These are phyloP conservation scores for Chironomus tepperi DNA, from an alignment of 1,140 invertebrate genomes.

Conservation along the genomic window DNA sequence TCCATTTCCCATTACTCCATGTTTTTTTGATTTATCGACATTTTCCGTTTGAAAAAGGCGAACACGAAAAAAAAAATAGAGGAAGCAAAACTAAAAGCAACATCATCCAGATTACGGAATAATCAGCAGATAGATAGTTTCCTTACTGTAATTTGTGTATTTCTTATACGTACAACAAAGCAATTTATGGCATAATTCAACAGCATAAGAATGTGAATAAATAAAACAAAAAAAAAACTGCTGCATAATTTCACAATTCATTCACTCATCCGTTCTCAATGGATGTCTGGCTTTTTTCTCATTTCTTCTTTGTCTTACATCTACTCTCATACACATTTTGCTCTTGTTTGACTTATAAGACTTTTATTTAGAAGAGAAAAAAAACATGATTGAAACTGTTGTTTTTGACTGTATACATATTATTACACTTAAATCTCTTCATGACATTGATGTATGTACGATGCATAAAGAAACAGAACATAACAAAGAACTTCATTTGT, in stretches of 20 bases:
- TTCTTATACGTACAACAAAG: not conserved
- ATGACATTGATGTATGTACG: too few relatives aligned
- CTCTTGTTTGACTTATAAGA: not conserved
- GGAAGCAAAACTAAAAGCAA: too few relatives aligned
- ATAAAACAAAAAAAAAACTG: not conserved
- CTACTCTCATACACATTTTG: not conserved
- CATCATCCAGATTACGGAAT: not conserved
- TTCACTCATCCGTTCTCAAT: not conserved
- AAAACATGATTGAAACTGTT: too few relatives aligned
- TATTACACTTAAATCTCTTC: too few relatives aligned
- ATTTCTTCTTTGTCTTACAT: too few relatives aligned
- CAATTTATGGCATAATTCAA: conserved; percentile 14
- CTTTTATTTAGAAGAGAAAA: too few relatives aligned
- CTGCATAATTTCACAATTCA: conserved; percentile 7
- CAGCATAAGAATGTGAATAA: not conserved
- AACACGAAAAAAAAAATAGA: not conserved
- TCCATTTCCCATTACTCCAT: not conserved
- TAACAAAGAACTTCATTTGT: too few relatives aligned
- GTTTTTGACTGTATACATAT: too few relatives aligned
- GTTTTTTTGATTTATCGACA: not conserved
- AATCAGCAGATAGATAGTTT: not conserved
- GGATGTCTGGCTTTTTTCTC: too few relatives aligned
- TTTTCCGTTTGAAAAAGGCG: not conserved
- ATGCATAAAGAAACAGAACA: too few relatives aligned
- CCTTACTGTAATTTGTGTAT: not conserved